A percentile compares a stretch with the other conserved stretches of the same genome.
Conservation (phyloP, 2,888 invertebrate species). For the Teleiodes luculella region DNA sequence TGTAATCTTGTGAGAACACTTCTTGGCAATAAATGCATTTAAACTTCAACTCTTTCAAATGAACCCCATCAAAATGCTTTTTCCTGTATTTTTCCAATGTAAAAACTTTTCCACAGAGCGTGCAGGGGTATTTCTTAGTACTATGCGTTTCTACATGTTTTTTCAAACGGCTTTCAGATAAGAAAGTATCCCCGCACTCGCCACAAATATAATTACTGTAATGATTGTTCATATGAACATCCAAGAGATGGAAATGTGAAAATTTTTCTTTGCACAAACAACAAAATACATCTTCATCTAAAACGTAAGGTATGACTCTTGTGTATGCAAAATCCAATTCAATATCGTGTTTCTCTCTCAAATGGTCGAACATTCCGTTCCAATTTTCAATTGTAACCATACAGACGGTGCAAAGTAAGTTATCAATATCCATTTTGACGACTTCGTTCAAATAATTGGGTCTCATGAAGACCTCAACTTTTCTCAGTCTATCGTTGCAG, state of each 20-base stretch:
- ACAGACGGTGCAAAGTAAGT: constrained; percentile 45
- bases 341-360: constrained; percentile 36
- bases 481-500: constrained; percentile 25
- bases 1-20: constrained; percentile 32
- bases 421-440: constrained; percentile 47
- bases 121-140: constrained; percentile 56
- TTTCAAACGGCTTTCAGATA: constrained; percentile 37
- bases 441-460: constrained; percentile 50
- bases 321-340: constrained; percentile 41
- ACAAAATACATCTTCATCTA: constrained; percentile 36
- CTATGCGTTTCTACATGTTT: constrained; percentile 63
- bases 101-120: constrained; percentile 65
- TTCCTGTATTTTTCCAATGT: constrained; percentile 42
- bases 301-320: constrained; percentile 44
- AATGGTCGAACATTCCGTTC: constrained; percentile 50
- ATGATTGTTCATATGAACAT: constrained; percentile 59
- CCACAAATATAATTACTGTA: constrained; percentile 55
- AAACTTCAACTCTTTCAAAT: constrained; percentile 30
- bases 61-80: constrained; percentile 45
- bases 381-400: constrained; percentile 33
- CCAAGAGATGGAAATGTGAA: constrained; percentile 40
- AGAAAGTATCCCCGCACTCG: constrained; percentile 52
- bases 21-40: constrained; percentile 49
- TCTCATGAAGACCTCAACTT: constrained; percentile 43
- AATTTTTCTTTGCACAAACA: constrained; percentile 42